Base-by-base conservation (phyloP, 2,113 vertebrate species). In the Chloropsis cyanopogon region DNA sequence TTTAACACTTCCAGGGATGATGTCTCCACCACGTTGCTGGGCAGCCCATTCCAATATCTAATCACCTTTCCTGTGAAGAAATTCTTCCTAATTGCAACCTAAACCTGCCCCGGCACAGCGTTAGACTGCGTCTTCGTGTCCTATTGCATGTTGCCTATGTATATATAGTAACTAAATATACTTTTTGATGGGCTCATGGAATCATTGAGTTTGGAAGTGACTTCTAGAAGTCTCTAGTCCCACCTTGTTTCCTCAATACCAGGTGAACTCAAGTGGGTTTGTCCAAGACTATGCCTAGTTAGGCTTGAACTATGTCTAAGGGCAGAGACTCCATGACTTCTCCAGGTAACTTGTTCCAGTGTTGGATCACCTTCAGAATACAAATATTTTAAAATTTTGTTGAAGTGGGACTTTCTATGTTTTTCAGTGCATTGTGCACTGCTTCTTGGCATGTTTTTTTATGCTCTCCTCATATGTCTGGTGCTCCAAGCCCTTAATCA, bases 251-350 rank as follows among this genome's bases (percentile, higher is more conserved):
- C 39, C 14, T 88, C 53, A 31, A 1, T 4, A 4, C 46, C 21
- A 8, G 5, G n/a, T 47, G 56, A 39, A 12, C 12, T 57, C 0
- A 0, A 75, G 70, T 0, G 0, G 4, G 20, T 64, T 72, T 65
- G 46, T 39, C 23, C 47, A 86, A 37, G 14, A 37, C 61, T 57
- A 6, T 11, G 11, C n/a, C n/a, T 63, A 14, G 14, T 21, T 61
- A 53, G 42, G 56, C 50, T 18, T 57, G 65, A 52, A 61, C 28
- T 52, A 7, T 33, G 39, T 75, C 26, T 15, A 42, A 41, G 46
- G 35, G 49, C 4, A 5, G 28, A 81, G 44, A 31, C 10, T 49
- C 50, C 10, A 12, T 35, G 64, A 4, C 14, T 80, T 80, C 31
- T 61, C 23, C 35, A 39, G 39, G 33, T 14, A 18, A 39, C 18